These are phyloP conservation scores for Tragelaphus scriptus DNA, from an alignment of 2,113 vertebrate species.

Conservation along the genomic window DNA sequence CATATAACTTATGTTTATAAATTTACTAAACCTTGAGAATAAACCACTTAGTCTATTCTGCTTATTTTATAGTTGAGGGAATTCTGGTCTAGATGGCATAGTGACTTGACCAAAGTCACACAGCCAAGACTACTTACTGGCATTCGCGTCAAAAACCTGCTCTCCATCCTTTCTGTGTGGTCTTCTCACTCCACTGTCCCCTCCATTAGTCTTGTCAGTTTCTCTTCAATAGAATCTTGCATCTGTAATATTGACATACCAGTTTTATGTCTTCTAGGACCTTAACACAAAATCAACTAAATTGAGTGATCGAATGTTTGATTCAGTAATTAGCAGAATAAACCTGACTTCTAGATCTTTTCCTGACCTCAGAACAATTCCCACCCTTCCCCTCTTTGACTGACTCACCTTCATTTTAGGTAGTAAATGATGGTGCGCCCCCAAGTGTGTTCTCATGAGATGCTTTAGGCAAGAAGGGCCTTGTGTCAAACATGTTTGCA, in stretches of 20 bases:
- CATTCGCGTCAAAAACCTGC: background rate
- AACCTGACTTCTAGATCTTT: background rate
- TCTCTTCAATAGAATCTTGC: background rate
- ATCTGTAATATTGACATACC: background rate
- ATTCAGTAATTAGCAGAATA: background rate
- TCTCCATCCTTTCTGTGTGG: background rate
- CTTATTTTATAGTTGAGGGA: background rate
- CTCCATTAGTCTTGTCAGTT: background rate
- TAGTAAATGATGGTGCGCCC: background rate
- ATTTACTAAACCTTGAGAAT: background rate
- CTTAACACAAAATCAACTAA: background rate
- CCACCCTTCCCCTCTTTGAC: background rate
- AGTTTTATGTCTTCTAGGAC: background rate
- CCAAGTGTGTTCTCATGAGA: background rate
- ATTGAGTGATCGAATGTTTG: background rate
- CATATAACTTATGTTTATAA: background rate
- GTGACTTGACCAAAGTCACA: background rate
- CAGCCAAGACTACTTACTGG: background rate
- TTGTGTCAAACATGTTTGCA: background rate
- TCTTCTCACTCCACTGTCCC: background rate
- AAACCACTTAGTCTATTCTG: background rate
- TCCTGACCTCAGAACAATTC: background rate
- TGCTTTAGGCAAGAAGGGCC: background rate
- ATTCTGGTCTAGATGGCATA: background rate
- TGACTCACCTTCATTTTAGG: background rate